Percentiles rank a stretch among this genome's conserved stretches.
Conservation (phyloP, 2,113 vertebrate species). For the Lontra canadensis region DNA sequence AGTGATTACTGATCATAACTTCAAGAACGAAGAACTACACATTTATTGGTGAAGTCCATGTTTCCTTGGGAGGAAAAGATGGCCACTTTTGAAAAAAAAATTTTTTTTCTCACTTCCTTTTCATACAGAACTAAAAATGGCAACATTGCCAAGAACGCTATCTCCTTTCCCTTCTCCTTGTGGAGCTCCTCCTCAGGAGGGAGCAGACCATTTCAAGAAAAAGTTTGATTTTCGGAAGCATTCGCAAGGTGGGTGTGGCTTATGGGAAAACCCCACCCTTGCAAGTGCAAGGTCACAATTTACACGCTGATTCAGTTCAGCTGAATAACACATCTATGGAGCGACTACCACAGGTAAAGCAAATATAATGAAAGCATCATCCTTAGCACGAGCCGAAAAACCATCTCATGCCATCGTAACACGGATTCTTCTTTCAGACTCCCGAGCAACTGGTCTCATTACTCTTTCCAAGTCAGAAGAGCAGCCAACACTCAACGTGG, state of each 20-base stretch:
- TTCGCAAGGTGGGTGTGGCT: background rate
- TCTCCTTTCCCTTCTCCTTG: background rate
- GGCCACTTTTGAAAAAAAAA: background rate
- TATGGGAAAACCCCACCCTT: background rate
- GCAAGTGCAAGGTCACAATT: background rate
- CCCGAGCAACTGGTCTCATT: background rate
- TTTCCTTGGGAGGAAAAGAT: background rate
- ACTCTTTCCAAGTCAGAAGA: background rate
- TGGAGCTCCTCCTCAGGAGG: background rate
- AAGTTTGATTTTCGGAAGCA: background rate
- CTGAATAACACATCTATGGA: background rate
- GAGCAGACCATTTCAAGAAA: too few species aligned
- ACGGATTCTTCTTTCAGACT: background rate
- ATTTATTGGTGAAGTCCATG: background rate
- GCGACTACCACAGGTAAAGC: background rate
- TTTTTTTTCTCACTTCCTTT: background rate
- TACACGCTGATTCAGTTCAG: background rate
- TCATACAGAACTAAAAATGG: background rate
- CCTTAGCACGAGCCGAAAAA: background rate
- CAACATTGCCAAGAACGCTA: too few species aligned
- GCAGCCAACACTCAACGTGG: background rate
- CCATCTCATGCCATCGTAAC: too few species aligned
- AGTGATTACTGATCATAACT: background rate
- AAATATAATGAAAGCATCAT: fast-evolving
- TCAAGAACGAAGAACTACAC: background rate